Evolutionary conservation across 2,797 vertebrate genomes (phyloP).

Genomic region (Cynopterus sphinx): DNA sequence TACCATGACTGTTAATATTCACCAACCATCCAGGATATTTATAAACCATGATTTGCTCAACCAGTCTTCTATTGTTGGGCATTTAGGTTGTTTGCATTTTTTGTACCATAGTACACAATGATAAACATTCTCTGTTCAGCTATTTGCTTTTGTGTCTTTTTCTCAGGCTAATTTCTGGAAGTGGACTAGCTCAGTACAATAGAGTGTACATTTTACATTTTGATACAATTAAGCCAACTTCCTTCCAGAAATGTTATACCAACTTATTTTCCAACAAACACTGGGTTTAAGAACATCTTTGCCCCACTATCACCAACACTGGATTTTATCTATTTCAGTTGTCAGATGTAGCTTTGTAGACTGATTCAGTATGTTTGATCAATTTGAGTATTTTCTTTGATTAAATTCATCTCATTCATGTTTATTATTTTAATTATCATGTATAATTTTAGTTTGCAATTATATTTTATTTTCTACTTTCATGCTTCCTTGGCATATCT

Average conservation of each 20-base stretch:
- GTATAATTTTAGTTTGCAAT: neutral
- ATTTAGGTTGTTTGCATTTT: neutral
- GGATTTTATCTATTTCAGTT: neutral
- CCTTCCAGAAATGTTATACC: neutral
- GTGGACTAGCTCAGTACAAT: neutral
- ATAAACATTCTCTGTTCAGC: neutral
- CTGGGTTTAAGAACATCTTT: neutral
- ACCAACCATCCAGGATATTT: neutral
- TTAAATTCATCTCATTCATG: neutral
- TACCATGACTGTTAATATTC: neutral
- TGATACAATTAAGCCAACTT: neutral
- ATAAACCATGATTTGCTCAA: neutral
- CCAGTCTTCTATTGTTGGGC: neutral
- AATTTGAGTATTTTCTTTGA: neutral
- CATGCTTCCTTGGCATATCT: neutral
- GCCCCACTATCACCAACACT: neutral
- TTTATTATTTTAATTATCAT: neutral
- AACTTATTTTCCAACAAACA: neutral
- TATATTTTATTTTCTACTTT: constrained; percentile 10
- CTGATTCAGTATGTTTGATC: neutral
- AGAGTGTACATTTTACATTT: neutral
- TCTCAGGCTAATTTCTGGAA: neutral
- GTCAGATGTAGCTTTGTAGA: neutral
- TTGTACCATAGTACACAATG: neutral
- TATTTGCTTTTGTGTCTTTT: neutral